Evolutionary conservation across 2,113 vertebrate species (phyloP).

Genomic region (Jacana jacana): DNA sequence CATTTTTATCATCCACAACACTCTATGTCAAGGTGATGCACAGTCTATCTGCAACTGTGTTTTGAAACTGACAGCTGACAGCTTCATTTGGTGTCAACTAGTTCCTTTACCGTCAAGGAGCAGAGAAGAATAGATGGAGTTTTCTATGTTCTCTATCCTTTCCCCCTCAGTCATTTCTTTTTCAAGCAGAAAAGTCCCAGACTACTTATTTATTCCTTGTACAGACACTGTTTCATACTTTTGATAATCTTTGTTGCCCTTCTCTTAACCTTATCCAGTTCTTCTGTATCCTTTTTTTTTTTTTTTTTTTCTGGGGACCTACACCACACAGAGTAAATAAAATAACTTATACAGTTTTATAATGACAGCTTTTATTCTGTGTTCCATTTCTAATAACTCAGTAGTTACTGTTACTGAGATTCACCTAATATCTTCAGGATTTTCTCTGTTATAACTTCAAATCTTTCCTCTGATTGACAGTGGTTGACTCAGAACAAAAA

Average conservation of each 20-base stretch:
- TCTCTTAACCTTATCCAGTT: neutral
- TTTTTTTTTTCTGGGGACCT: neutral
- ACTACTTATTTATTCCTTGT: conserved; percentile 11
- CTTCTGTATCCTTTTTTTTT: neutral
- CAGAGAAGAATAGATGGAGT: conserved; percentile 4
- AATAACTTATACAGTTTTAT: neutral
- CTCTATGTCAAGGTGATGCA: conserved; percentile 9
- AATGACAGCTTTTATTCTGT: neutral
- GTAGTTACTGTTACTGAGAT: neutral
- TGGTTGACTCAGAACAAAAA: neutral
- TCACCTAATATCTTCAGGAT: neutral
- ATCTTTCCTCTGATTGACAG: neutral
- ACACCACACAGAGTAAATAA: neutral
- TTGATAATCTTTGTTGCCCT: neutral
- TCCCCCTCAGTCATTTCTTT: conserved; percentile 9
- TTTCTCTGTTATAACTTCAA: neutral
- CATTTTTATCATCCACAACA: conserved; percentile 41
- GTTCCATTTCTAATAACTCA: neutral
- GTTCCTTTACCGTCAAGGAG: conserved; percentile 8
- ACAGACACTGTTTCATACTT: neutral
- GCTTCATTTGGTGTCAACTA: conserved; percentile 33
- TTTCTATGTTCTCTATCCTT: neutral
- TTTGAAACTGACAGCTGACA: conserved; percentile 56
- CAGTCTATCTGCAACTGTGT: neutral
- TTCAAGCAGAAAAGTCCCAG: neutral